These are phyloP conservation scores for Noctua fimbriata DNA, from an alignment of 2,888 invertebrate species.

Conservation along the genomic window DNA sequence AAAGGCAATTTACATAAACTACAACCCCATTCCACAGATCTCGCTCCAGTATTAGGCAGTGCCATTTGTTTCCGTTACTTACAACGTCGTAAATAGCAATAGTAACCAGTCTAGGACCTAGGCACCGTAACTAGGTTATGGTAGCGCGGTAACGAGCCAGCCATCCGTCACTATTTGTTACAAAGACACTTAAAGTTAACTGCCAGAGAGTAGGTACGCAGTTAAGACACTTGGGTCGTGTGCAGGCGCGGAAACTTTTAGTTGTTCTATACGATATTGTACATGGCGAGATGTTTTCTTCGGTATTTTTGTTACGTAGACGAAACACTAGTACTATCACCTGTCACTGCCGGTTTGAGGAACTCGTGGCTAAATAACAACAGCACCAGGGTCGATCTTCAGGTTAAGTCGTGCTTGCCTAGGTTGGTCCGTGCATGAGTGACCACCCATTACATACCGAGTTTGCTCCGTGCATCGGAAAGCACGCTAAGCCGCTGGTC, in stretches of 20 bases:
- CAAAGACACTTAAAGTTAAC: conserved; percentile 58
- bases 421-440: too few species aligned
- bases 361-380: too few species aligned
- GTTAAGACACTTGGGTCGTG: conserved; percentile 26
- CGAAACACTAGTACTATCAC: neutral
- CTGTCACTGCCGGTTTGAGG: neutral
- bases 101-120: conserved; percentile 19
- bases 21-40: neutral
- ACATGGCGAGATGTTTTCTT: neutral
- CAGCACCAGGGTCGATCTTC: neutral
- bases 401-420: neutral
- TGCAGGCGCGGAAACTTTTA: conserved; percentile 16
- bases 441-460: too few species aligned
- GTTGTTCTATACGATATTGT: neutral
- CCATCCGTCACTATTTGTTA: conserved; percentile 57
- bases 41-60: neutral
- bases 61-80: conserved; percentile 28
- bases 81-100: conserved; percentile 32
- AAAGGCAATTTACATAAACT: neutral
- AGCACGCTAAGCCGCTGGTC: too few species aligned
- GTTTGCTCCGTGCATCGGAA: too few species aligned
- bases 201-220: conserved; percentile 28
- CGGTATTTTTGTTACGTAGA: neutral
- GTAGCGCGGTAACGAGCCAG: conserved; percentile 43
- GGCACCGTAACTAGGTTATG: conserved; percentile 43